A percentile compares a stretch with the other conserved stretches of the same genome.
Evolutionary conservation across 2,888 invertebrate genomes (phyloP).

Genomic region (Aphrophora alni): DNA sequence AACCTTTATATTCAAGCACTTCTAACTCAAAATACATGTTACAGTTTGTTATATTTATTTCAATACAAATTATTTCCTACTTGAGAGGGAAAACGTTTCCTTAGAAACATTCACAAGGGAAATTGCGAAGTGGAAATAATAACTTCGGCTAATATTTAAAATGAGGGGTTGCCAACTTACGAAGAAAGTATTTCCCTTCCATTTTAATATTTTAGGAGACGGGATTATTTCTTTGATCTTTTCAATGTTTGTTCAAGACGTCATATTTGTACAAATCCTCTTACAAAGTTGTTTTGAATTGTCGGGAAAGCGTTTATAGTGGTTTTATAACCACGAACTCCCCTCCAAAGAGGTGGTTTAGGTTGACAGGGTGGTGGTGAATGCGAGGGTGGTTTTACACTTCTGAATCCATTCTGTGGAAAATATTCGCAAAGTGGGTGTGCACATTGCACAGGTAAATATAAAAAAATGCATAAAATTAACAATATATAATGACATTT

Average conservation of each 20-base stretch:
- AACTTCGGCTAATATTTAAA: background rate
- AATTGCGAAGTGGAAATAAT: background rate
- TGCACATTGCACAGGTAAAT: background rate
- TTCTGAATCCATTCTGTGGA: background rate
- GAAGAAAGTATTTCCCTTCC: background rate
- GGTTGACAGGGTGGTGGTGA: background rate
- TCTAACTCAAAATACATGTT: too few species aligned
- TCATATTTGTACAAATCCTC: slow-evolving; percentile 9
- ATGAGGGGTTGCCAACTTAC: background rate
- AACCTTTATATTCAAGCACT: too few species aligned
- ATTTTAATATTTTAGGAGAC: background rate
- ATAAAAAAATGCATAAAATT: too few species aligned
- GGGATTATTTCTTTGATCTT: background rate
- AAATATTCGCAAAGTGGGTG: background rate
- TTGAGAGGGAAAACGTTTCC: background rate
- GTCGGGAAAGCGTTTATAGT: background rate
- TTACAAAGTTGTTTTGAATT: slow-evolving; percentile 2
- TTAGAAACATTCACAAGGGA: background rate
- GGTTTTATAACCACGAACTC: background rate
- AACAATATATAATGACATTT: too few species aligned
- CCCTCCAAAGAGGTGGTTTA: background rate
- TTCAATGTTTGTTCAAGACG: slow-evolving; percentile 9
- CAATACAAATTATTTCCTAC: too few species aligned
- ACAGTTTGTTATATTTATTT: too few species aligned
- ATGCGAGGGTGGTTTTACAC: background rate